phyloP scores from a whole-genome alignment of 2,797 vertebrate genomes.

The Danio kyathit region DNA sequence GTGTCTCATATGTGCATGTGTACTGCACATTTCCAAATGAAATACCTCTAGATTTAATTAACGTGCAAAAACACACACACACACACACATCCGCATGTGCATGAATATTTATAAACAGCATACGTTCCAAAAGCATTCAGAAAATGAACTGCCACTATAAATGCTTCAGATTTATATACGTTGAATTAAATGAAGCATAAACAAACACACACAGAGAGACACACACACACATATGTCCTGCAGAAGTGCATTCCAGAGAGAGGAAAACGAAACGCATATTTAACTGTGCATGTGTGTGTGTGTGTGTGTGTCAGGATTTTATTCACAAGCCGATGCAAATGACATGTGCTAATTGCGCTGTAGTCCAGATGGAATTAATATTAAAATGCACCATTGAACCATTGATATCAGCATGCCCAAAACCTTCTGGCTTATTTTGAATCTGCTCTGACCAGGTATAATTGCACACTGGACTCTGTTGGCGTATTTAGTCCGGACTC shows the following conservation, averaged over 20 bases:
- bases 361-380: conserved; percentile 26
- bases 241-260: not conserved
- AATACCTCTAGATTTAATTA: conserved; percentile 49
- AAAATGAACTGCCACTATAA: conserved; percentile 39
- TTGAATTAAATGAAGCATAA: conserved; percentile 59
- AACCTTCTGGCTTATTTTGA: conserved; percentile 2
- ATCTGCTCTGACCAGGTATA: conserved; percentile 15
- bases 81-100: not conserved
- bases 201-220: not conserved
- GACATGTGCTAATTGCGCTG: conserved; percentile 33
- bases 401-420: conserved; percentile 26
- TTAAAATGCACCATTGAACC: not conserved
- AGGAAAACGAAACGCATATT: not conserved
- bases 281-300: not conserved
- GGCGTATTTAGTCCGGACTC: conserved; percentile 34
- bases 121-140: not conserved
- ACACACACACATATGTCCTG: not conserved
- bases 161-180: conserved; percentile 67
- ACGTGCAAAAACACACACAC: conserved; percentile 10
- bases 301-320: too few species aligned
- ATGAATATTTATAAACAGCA: not conserved
- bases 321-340: not conserved
- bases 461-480: conserved; percentile 5
- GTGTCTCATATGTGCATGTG: not conserved
- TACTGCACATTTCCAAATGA: conserved; percentile 65